Base-by-base conservation (phyloP, 64 coral and sea anemone genomes). In the Montipora cactus region DNA sequence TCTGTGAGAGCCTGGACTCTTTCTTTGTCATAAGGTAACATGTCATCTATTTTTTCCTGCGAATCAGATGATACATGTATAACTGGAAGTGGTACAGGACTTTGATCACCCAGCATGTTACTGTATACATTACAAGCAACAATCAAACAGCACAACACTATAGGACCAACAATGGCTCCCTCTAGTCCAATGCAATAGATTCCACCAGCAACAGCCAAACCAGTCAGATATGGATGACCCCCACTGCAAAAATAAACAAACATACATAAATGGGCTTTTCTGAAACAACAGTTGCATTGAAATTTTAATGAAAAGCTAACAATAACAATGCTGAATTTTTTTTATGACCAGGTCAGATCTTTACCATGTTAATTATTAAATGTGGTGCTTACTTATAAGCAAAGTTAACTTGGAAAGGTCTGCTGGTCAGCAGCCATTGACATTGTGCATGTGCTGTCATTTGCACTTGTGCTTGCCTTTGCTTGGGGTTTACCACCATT, bases 141-240 rank as follows among this genome's bases (percentile, higher is more conserved):
- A 90, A 99, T 96, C 22, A 99, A 81, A 80, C 98, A 99, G 59
- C 98, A 99, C 1, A 99, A 75, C 45, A 99, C 95, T 75, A 99
- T 96, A 18, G 98, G 98, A 79, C 98, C 98, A 82, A 99, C 92
- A 14, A 99, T 99, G 25, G 98, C 98, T 48, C 98, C 98, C 52
- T 99, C 98, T 20, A 99, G 73, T 50, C 98, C 98, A 47, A 99
- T 75, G 76, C 98, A 99, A 51, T 99, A 99, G 64, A 99, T 99
- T 2, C 98, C 98, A 9, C 98, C 98, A 82, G 95, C 98, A 5
- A 99, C 98, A 87, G 98, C 98, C 75, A 99, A 87, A 78, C 98
- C 98, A 49, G 98, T 99, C 44, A 99, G 53, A 86, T 99, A 99
- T 37, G 98, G 98, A 75, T 99, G 95, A n/a, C 98, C 98, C 68